Evolutionary conservation across 2,113 vertebrate species (phyloP), one percentile per base, ranked within the genome.

Genomic region (Mormoops blainvillei): DNA sequence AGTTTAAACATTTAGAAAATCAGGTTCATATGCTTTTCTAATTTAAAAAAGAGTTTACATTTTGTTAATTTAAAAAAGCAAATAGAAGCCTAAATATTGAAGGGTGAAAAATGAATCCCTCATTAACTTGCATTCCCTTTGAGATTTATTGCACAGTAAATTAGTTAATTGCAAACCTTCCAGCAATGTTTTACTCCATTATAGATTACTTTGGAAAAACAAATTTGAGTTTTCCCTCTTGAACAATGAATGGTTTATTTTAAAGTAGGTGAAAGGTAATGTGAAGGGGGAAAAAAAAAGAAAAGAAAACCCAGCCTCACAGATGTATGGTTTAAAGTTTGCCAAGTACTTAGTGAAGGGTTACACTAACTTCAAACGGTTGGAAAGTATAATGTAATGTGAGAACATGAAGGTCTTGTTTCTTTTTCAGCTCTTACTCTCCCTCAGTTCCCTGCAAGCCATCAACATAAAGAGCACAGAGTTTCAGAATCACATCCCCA

Each of bases 241-340:
- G 92, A 93, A 97, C 97, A 97, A 96, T 96, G 97, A 97, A 61
- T 68, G 87, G 96, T 85, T 98, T 98, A 96, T 98, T 96, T 97
- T 95, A 94, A 97, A 98, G 94, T 96, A 93, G 97, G 97, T 96
- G 93, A 97, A 97, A 98, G 97, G 97, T 97, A 91, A 90, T 2
- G 43, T 36, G 76, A 78, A 84, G 41, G 48, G 26, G 58, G 56
- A 19, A 31, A 5, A n/a, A n/a, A 13, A 63, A 41, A 43, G 54
- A 70, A 45, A 36, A 22, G 15, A 20, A 24, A 26, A 73, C 71
- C 67, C 61, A 70, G 82, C 67, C 78, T 80, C 92, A 45, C 96
- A 97, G 94, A 97, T 80, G 96, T 50, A 50, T 41, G 74, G 65
- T 85, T 94, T 93, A 45, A 83, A 94, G 94, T 94, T 95, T 96